Conservation (phyloP, 2,113 vertebrate genomes). For the Scortum barcoo region DNA sequence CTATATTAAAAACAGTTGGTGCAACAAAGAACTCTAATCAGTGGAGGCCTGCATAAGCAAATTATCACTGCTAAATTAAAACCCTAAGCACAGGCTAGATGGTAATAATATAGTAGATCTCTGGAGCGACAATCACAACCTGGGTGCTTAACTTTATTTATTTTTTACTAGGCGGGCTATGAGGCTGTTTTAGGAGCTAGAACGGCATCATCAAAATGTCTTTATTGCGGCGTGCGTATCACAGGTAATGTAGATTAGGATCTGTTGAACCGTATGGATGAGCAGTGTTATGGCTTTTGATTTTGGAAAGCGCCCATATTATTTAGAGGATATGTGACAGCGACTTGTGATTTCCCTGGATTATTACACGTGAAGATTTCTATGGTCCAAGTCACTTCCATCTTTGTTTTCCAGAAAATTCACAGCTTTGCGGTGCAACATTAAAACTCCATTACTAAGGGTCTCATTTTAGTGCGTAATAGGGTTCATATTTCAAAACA, state of each 20-base stretch:
- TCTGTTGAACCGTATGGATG: conserved; percentile 44
- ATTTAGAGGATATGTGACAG: conserved; percentile 49
- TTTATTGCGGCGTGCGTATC: conserved; percentile 56
- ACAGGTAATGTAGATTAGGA: conserved; percentile 58
- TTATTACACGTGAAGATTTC: conserved; percentile 62
- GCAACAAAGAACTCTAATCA: conserved; percentile 94
- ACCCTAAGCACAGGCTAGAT: conserved; percentile 79
- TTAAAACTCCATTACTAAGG: conserved; percentile 79
- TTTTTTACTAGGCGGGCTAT: conserved; percentile 60
- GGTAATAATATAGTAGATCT: conserved; percentile 81
- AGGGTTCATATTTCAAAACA: conserved; percentile 74
- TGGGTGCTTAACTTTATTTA: conserved; percentile 76
- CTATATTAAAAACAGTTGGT: conserved; percentile 97
- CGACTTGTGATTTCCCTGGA: conserved; percentile 58
- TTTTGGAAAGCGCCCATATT: conserved; percentile 38
- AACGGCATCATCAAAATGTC: conserved; percentile 60
- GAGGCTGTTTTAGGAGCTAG: conserved; percentile 56
- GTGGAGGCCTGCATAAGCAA: conserved; percentile 92
- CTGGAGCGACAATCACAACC: conserved; percentile 77
- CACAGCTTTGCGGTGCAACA: conserved; percentile 69
- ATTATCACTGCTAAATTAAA: conserved; percentile 99
- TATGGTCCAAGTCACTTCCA: conserved; percentile 57
- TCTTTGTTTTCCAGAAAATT: conserved; percentile 62
- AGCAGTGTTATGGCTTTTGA: conserved; percentile 45
- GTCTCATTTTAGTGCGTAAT: conserved; percentile 75